These are phyloP conservation scores for Helicoverpa zea DNA, from an alignment of 1,140 invertebrate species.

Conservation along the genomic window DNA sequence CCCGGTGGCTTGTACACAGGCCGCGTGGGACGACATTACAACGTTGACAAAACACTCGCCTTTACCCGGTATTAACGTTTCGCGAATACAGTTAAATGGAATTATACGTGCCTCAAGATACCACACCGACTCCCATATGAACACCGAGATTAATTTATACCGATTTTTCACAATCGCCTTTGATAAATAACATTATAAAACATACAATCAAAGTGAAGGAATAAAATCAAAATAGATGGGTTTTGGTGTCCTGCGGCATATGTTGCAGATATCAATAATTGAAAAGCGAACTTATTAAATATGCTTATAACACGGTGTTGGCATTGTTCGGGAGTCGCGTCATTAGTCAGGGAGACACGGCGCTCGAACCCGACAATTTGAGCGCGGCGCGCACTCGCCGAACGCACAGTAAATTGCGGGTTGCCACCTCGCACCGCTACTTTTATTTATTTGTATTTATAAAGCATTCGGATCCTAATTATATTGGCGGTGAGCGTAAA, in stretches of 20 bases:
- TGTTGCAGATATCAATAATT: slow-evolving; percentile 72
- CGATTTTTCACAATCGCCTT: slow-evolving; percentile 21
- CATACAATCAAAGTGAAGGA: slow-evolving; percentile 42
- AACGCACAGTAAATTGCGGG: slow-evolving; percentile 77
- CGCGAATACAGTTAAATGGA: slow-evolving; percentile 60
- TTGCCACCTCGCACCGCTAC: slow-evolving; percentile 78
- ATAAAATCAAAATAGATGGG: slow-evolving; percentile 45
- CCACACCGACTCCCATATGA: not conserved
- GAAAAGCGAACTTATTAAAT: slow-evolving; percentile 70
- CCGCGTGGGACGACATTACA: slow-evolving; percentile 70
- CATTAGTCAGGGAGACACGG: slow-evolving; percentile 81
- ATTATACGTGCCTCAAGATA: slow-evolving; percentile 26
- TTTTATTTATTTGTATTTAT: slow-evolving; percentile 85
- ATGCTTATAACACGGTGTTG: slow-evolving; percentile 69
- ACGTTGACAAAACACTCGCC: slow-evolving; percentile 63
- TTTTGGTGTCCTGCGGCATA: slow-evolving; percentile 64
- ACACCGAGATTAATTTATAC: slow-evolving; percentile 25
- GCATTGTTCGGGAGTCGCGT: slow-evolving; percentile 67
- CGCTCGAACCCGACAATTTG: slow-evolving; percentile 77
- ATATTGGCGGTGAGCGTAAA: slow-evolving; percentile 71
- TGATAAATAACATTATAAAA: slow-evolving; percentile 41
- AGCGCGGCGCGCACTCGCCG: slow-evolving; percentile 57
- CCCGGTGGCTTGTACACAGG: slow-evolving; percentile 65
- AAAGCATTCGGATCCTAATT: slow-evolving; percentile 82
- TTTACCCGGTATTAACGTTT: slow-evolving; percentile 50